phyloP scores from a whole-genome alignment of 2,888 invertebrate species.

The Xylota sylvarum region DNA sequence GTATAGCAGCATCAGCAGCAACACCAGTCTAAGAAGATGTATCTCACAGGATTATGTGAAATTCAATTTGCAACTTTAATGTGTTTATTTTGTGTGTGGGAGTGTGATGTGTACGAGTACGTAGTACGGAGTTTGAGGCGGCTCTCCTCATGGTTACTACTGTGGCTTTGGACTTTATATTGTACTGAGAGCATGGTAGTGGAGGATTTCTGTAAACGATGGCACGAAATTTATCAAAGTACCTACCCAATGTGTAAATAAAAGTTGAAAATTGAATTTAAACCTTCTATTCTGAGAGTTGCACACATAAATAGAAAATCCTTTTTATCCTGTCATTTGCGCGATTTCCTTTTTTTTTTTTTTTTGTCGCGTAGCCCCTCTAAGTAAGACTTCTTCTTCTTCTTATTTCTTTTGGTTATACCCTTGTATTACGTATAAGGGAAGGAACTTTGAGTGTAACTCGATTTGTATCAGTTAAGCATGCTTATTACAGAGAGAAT shows the following conservation, averaged over 20 bases:
- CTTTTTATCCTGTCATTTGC: slow-evolving; percentile 77
- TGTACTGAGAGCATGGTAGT: slow-evolving; percentile 57
- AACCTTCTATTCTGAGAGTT: slow-evolving; percentile 75
- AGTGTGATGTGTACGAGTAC: slow-evolving; percentile 54
- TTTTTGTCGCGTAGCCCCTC: slow-evolving; percentile 49
- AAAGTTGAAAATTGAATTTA: slow-evolving; percentile 78
- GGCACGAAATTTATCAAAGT: slow-evolving; percentile 76
- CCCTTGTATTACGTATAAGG: slow-evolving; percentile 16
- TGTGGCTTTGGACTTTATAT: slow-evolving; percentile 76
- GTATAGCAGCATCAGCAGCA: slow-evolving; percentile 48
- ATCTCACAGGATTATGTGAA: slow-evolving; percentile 77
- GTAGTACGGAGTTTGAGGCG: slow-evolving; percentile 60
- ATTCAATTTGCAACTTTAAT: slow-evolving; percentile 78
- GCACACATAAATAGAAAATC: slow-evolving; percentile 76
- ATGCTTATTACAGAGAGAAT: slow-evolving; percentile 65
- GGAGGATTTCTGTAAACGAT: slow-evolving; percentile 77
- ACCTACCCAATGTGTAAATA: slow-evolving; percentile 78
- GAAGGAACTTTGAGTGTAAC: slow-evolving; percentile 50
- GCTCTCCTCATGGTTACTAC: slow-evolving; percentile 74
- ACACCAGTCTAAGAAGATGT: slow-evolving; percentile 77
- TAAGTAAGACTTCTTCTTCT: slow-evolving; percentile 18
- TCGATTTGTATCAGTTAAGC: slow-evolving; percentile 72
- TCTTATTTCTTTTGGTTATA: slow-evolving; percentile 37
- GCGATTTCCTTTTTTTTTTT: slow-evolving; percentile 70
- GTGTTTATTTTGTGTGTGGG: slow-evolving; percentile 75